Percentiles rank a stretch among this genome's conserved stretches.
Evolutionary conservation across 1,140 invertebrate species (phyloP).

Genomic region (Aethina tumida): DNA sequence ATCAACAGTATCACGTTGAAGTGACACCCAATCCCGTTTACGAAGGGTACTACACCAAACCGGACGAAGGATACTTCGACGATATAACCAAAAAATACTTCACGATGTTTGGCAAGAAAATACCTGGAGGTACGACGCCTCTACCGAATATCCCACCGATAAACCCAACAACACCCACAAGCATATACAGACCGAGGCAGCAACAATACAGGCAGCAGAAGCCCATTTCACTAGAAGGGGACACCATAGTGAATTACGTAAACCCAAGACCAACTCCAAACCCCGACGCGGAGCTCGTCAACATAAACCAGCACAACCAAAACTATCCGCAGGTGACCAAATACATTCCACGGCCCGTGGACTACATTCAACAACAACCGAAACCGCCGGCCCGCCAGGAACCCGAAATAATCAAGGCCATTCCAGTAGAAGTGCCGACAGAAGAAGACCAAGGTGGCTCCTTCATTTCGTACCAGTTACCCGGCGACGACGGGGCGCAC

Average conservation of each 20-base stretch:
- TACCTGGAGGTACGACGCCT: constrained; percentile 44
- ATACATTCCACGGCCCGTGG: constrained; percentile 10
- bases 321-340: constrained; percentile 16
- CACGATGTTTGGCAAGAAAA: constrained; percentile 63
- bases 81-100: constrained; percentile 69
- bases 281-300: constrained; percentile 49
- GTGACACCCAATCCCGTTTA: constrained; percentile 52
- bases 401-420: constrained; percentile 19
- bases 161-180: constrained; percentile 7
- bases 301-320: constrained; percentile 15
- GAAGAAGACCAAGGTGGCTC: constrained; percentile 42
- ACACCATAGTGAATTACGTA: constrained; percentile 53
- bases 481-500: constrained; percentile 55
- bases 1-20: constrained; percentile 27
- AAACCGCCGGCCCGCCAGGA: not conserved
- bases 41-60: constrained; percentile 58
- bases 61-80: constrained; percentile 58
- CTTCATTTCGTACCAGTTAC: constrained; percentile 56
- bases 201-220: constrained; percentile 28
- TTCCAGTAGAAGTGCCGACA: constrained; percentile 28
- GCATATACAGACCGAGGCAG: constrained; percentile 10
- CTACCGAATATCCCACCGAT: constrained; percentile 17
- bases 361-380: constrained; percentile 8
- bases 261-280: constrained; percentile 48
- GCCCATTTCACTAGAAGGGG: constrained; percentile 43